Evolutionary conservation across 2,797 vertebrate species (phyloP).

Genomic region (Odontamblyopus lacepedii): DNA sequence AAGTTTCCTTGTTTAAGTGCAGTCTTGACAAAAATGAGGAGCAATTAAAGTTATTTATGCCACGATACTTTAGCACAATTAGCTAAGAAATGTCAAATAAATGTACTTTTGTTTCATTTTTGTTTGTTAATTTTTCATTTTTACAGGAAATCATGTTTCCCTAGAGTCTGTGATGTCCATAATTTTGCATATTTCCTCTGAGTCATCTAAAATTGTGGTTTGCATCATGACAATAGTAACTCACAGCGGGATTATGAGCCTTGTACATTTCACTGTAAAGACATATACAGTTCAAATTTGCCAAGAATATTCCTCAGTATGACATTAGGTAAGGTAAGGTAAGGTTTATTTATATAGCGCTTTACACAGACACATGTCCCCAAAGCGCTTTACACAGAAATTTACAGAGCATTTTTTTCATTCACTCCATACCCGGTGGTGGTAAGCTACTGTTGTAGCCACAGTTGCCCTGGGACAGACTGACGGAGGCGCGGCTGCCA

Average conservation of each 20-base stretch:
- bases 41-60: neutral
- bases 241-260: neutral
- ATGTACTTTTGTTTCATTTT: neutral
- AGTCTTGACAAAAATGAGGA: neutral
- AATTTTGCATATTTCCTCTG: neutral
- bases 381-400: too few relatives aligned
- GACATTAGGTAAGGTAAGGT: too few relatives aligned
- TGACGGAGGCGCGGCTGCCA: too few relatives aligned
- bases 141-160: neutral
- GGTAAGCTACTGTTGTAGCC: too few relatives aligned
- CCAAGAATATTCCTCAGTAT: too few relatives aligned
- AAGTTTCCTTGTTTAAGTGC: conserved; percentile 2
- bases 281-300: neutral
- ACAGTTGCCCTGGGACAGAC: too few relatives aligned
- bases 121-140: neutral
- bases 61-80: conserved; percentile 33
- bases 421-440: too few relatives aligned
- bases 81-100: conserved; percentile 26
- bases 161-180: neutral
- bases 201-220: too few relatives aligned
- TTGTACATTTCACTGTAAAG: neutral
- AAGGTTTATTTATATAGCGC: too few relatives aligned
- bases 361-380: too few relatives aligned
- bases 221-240: neutral
- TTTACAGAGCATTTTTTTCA: too few relatives aligned